phyloP scores from a whole-genome alignment of 2,797 vertebrate species.

The Myoxocephalus aenaeus region DNA sequence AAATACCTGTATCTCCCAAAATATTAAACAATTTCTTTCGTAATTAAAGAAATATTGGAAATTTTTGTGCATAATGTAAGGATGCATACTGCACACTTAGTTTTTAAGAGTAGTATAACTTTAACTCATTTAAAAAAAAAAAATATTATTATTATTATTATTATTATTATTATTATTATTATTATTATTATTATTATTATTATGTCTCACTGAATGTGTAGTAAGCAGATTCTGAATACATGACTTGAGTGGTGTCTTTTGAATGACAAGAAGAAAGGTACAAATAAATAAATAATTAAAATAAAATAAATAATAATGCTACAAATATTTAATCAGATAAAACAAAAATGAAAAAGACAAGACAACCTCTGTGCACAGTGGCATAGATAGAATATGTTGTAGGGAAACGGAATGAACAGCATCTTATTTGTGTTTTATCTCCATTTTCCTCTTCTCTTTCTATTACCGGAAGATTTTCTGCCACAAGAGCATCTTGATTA shows the following conservation, averaged over 20 bases:
- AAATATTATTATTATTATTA: not conserved
- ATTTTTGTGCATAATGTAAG: not conserved
- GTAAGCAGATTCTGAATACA: not conserved
- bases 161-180: not conserved
- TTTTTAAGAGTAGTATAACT: not conserved
- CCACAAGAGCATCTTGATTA: constrained; percentile 35
- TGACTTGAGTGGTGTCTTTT: not conserved
- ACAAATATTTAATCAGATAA: not conserved
- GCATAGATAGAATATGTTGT: not conserved
- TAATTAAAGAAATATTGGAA: not conserved
- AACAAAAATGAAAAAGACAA: not conserved
- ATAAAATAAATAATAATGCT: not conserved
- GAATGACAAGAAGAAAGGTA: not conserved
- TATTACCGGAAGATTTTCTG: constrained; percentile 31
- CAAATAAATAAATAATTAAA: not conserved
- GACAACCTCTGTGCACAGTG: not conserved
- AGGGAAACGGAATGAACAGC: constrained; percentile 21
- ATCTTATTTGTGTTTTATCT: constrained; percentile 37
- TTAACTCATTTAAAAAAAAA: not conserved
- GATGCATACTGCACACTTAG: not conserved
- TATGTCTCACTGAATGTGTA: not conserved
- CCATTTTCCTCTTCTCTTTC: constrained; percentile 13
- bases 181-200: not conserved
- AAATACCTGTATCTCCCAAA: not conserved
- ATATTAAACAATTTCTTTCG: not conserved